Evolutionary conservation across 2,888 invertebrate species (phyloP).

Genomic region (Falcaria lacertinaria): DNA sequence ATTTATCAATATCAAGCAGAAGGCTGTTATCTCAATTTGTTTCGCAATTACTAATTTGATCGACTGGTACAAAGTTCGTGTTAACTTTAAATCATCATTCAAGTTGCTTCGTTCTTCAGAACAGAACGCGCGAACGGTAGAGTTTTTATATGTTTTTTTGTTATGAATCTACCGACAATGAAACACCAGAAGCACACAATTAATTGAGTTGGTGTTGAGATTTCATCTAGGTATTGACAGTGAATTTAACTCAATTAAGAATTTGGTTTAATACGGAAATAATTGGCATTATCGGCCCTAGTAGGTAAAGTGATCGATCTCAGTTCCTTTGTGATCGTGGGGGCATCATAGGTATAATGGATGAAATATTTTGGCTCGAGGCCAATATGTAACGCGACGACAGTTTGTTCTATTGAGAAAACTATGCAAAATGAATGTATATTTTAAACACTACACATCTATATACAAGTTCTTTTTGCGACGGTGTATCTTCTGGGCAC

Average conservation of each 20-base stretch:
- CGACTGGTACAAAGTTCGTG: not conserved
- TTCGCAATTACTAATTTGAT: not conserved
- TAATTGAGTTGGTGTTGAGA: not conserved
- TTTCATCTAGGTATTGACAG: not conserved
- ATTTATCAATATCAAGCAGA: not conserved
- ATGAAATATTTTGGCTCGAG: conserved; percentile 57
- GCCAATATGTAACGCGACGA: conserved; percentile 54
- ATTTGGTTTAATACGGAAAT: too few species aligned
- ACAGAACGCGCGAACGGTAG: not conserved
- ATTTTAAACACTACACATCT: not conserved
- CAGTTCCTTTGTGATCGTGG: conserved; percentile 54
- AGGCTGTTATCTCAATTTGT: not conserved
- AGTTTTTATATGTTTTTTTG: not conserved
- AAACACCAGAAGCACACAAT: not conserved
- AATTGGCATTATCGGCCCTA: conserved; percentile 21
- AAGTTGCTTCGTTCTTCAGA: not conserved
- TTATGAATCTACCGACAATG: too few species aligned
- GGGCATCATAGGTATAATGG: conserved; percentile 51
- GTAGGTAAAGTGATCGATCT: conserved; percentile 50
- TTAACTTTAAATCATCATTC: too few species aligned
- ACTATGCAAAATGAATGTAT: conserved; percentile 11
- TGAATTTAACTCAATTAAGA: too few species aligned
- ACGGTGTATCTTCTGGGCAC: not conserved
- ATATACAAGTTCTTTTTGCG: not conserved
- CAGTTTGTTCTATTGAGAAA: conserved; percentile 39